Evolutionary conservation across 2,113 vertebrate genomes (phyloP).

Genomic region (Sceloporus tristichus): DNA sequence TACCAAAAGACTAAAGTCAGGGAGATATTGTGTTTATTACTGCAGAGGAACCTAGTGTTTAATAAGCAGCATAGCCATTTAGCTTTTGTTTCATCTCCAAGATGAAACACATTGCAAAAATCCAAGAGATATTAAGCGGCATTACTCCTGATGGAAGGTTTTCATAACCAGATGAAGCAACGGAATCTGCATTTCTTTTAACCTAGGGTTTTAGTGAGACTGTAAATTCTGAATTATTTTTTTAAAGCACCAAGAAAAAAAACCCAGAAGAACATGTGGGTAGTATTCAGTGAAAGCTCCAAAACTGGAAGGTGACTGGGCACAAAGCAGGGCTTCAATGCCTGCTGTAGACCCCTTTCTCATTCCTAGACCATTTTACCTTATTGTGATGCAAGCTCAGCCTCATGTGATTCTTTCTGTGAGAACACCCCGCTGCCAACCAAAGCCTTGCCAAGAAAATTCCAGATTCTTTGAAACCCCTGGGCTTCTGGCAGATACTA

Average conservation of each 20-base stretch:
- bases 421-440: not conserved
- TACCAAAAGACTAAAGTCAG: not conserved
- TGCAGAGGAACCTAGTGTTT: not conserved
- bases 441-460: not conserved
- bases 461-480: not conserved
- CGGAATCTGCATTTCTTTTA: not conserved
- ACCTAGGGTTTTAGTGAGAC: not conserved
- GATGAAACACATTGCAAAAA: conserved; percentile 24
- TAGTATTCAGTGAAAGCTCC: not conserved
- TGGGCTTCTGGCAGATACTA: not conserved
- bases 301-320: not conserved
- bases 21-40: rapidly evolving
- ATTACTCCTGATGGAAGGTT: conserved; percentile 7
- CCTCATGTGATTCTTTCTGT: not conserved
- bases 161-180: not conserved
- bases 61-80: not conserved
- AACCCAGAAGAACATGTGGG: not conserved
- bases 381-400: not conserved
- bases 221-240: not conserved
- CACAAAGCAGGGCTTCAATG: not conserved
- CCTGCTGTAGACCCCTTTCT: not conserved
- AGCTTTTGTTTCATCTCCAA: conserved; percentile 14
- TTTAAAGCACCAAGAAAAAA: not conserved
- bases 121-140: conserved; percentile 4
- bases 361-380: not conserved